These are phyloP conservation scores for Porites evermanni DNA, from an alignment of 92 coral and sea anemone genomes.

Conservation along the genomic window DNA sequence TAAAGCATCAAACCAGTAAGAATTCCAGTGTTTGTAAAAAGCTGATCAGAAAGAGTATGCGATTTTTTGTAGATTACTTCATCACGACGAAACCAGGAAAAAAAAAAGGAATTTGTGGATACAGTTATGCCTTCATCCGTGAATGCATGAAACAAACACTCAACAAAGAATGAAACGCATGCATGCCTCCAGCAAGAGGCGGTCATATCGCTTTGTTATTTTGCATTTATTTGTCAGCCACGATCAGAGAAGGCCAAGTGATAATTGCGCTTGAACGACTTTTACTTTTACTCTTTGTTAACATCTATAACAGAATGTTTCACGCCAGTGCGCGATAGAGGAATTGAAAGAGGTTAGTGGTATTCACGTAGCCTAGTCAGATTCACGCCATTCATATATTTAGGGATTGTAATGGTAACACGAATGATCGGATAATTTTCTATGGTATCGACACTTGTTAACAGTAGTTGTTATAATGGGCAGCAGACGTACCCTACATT, in stretches of 20 bases:
- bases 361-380: not conserved
- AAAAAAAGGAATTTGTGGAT: not conserved
- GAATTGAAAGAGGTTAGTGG: not conserved
- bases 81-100: no score
- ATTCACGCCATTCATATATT: not conserved
- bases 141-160: conserved; percentile 6
- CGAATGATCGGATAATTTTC: not conserved
- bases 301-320: not conserved
- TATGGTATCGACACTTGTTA: not conserved
- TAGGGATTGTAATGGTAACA: not conserved
- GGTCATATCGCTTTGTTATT: not conserved
- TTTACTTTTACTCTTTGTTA: not conserved
- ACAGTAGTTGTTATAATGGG: not conserved
- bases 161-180: conserved; percentile 32
- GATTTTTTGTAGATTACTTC: no score
- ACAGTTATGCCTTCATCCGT: not conserved
- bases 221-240: not conserved
- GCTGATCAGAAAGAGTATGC: no score
- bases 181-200: conserved; percentile 5
- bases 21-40: no score
- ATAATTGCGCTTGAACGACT: not conserved
- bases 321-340: not conserved
- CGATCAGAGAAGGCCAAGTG: not conserved
- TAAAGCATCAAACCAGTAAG: no score
- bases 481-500: no score